Evolutionary conservation across 2,797 vertebrate genomes (phyloP).

Genomic region (Chromobotia macracanthus): DNA sequence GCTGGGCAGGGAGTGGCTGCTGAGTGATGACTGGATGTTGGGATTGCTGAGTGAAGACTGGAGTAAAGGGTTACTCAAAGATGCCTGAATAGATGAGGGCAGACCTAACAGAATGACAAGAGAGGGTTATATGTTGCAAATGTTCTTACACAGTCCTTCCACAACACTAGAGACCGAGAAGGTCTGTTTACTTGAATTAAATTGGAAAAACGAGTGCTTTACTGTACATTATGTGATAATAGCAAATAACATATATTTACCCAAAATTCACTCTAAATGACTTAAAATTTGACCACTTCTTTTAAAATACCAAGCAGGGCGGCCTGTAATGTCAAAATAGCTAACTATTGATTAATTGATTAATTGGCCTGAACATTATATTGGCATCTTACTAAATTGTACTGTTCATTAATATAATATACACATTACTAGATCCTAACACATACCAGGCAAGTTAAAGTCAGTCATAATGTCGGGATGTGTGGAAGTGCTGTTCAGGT

Average conservation of each 20-base stretch:
- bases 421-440: background rate
- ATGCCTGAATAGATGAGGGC: constrained; percentile 75
- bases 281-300: too few relatives aligned
- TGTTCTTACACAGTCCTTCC: too few relatives aligned
- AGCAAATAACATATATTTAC: too few relatives aligned
- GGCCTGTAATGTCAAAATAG: too few relatives aligned
- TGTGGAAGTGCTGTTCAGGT: constrained; percentile 75
- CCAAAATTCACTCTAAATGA: too few relatives aligned
- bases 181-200: background rate
- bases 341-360: too few relatives aligned
- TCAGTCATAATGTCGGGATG: constrained; percentile 76
- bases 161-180: background rate
- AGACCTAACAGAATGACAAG: constrained; percentile 74
- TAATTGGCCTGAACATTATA: too few relatives aligned
- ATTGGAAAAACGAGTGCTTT: background rate
- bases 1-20: constrained; percentile 62
- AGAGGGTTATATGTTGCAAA: background rate
- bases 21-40: constrained; percentile 65
- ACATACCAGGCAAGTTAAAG: constrained; percentile 74
- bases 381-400: too few relatives aligned
- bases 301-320: too few relatives aligned
- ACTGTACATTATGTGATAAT: too few relatives aligned
- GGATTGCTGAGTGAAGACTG: constrained; percentile 69
- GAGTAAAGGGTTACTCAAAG: constrained; percentile 64
- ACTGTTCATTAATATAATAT: background rate